Conservation (phyloP, 2,888 invertebrate genomes). For the Neoscelio sp. region DNA sequence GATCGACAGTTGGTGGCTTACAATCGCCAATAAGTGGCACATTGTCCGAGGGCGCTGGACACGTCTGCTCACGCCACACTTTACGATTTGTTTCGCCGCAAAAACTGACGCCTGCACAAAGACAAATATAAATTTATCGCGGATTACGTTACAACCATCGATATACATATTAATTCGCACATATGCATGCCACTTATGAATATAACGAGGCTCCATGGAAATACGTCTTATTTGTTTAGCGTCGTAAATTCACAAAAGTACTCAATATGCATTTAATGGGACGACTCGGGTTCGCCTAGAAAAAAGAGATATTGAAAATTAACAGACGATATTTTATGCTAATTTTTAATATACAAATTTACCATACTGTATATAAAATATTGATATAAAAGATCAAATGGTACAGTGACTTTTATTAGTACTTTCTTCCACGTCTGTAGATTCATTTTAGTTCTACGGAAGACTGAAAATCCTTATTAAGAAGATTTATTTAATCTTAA, state of each 20-base stretch:
- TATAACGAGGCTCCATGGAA: conserved; percentile 18
- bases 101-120: conserved; percentile 74
- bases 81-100: conserved; percentile 81
- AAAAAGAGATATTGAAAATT: too few species aligned
- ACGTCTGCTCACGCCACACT: conserved; percentile 71
- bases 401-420: too few species aligned
- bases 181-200: conserved; percentile 38
- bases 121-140: conserved; percentile 81
- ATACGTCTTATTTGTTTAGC: conserved; percentile 72
- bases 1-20: conserved; percentile 80
- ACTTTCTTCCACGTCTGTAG: too few species aligned
- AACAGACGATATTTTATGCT: too few species aligned
- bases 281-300: background rate
- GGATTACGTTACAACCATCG: conserved; percentile 76
- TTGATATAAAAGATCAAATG: too few species aligned
- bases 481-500: too few species aligned
- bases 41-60: conserved; percentile 77
- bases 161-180: conserved; percentile 21
- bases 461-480: too few species aligned
- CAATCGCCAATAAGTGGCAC: conserved; percentile 81
- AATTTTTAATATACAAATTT: conserved; percentile 1
- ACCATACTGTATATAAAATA: too few species aligned
- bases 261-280: conserved; percentile 53
- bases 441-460: too few species aligned
- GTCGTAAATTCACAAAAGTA: conserved; percentile 76